Conservation (phyloP, 2,113 vertebrate species). For the Peromyscus maniculatus region DNA sequence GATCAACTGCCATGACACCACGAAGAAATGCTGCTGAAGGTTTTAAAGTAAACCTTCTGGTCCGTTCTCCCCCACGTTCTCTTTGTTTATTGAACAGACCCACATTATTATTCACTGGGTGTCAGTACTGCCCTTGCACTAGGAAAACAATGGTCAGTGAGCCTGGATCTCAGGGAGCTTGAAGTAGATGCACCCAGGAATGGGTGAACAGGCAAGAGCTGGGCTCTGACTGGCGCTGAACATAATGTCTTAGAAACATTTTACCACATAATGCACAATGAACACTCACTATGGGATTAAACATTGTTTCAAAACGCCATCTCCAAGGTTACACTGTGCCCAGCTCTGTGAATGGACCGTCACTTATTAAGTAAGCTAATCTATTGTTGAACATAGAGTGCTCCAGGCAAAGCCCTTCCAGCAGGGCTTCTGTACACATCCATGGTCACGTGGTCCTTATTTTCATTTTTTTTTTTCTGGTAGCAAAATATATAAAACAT, state of each 20-base stretch:
- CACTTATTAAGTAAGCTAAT: not conserved
- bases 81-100: not conserved
- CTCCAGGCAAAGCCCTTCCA: not conserved
- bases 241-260: not conserved
- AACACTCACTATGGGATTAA: too few species aligned
- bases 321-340: not conserved
- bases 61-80: fast-evolving
- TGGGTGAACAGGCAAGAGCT: not conserved
- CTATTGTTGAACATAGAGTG: fast-evolving
- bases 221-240: not conserved
- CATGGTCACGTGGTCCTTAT: not conserved
- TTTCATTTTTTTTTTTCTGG: not conserved
- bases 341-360: fast-evolving
- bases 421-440: fast-evolving
- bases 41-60: not conserved
- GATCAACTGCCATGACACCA: fast-evolving
- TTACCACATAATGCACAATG: fast-evolving
- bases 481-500: not conserved
- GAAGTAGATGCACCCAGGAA: not conserved
- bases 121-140: not conserved
- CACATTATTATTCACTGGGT: fast-evolving
- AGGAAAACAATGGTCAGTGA: not conserved
- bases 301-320: not conserved
- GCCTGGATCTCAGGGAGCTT: not conserved
- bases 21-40: not conserved